A percentile compares a stretch with the other conserved stretches of the same genome.
phyloP scores from a whole-genome alignment of 2,113 vertebrate species.

The Lophius piscatorius region DNA sequence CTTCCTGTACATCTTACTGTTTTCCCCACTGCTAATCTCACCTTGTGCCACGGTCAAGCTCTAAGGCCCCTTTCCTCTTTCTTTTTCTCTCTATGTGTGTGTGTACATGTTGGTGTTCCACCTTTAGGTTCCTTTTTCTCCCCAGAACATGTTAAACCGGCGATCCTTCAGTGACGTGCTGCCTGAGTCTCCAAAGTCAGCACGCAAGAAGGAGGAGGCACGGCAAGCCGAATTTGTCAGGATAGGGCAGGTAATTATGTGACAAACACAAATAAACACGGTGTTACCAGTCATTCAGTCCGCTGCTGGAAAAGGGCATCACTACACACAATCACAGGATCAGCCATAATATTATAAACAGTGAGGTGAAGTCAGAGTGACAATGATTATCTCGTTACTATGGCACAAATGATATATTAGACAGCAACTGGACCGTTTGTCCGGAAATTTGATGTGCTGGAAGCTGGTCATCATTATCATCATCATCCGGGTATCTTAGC shows the following conservation, averaged over 20 bases:
- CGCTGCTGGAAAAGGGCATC: conserved; percentile 3
- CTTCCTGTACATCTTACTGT: conserved; percentile 3
- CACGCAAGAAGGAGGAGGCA: conserved; percentile 96
- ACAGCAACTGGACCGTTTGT: too few species aligned
- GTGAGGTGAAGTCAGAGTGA: too few species aligned
- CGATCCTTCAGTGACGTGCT: conserved; percentile 97
- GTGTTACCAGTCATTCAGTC: neutral
- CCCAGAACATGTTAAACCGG: conserved; percentile 97
- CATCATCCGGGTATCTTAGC: too few species aligned
- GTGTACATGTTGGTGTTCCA: conserved; percentile 41
- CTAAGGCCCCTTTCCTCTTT: conserved; percentile 63
- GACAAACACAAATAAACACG: neutral
- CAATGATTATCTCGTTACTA: too few species aligned
- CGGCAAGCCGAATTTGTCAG: conserved; percentile 97
- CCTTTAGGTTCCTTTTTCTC: conserved; percentile 83
- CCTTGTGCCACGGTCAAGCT: conserved; percentile 42
- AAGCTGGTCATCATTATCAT: too few species aligned
- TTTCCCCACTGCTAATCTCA: conserved; percentile 29
- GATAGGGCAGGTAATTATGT: conserved; percentile 89
- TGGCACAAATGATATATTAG: too few species aligned
- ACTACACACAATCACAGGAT: too few species aligned
- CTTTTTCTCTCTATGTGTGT: conserved; percentile 29
- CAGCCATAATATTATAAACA: too few species aligned
- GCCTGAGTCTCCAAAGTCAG: conserved; percentile 95
- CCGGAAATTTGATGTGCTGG: too few species aligned